Base-by-base conservation (phyloP, 1,140 invertebrate species). In the Drosophila watanabei region DNA sequence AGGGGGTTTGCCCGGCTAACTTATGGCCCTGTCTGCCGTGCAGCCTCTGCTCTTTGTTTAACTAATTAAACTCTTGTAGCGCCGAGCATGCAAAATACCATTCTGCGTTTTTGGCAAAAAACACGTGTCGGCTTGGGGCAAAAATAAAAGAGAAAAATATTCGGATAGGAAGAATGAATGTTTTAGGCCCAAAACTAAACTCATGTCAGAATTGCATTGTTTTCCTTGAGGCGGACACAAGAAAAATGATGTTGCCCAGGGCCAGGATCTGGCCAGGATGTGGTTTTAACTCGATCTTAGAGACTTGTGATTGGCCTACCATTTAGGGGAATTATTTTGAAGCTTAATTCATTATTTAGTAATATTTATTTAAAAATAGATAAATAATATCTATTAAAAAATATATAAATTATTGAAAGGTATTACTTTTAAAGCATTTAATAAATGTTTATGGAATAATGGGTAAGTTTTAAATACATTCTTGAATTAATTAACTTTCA, bases 41-140 rank as follows among this genome's bases (percentile, higher is more conserved):
- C 60, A 46, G 35, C 48, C 41, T 48, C 68, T 64, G 49, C 46
- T 69, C 49, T 70, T 80, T 82, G 68, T 75, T 84, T 65, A 84
- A 78, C 84, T 88, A 89, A 85, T 89, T 89, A 90, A 90, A 81
- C 81, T 79, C 75, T 90, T 89, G 86, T 82, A 69, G 56, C n/a
- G 64, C 59, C 73, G 48, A 58, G 61, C 58, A 79, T 89, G 85
- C 78, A 89, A 88, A 89, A 89, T 81, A 88, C 66, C 63, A 62
- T 77, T 80, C 56, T 57, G 30, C 30, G 52, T 48, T 65, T 37
- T 35, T 66, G 39, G 59, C 46, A 46, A 39, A 66, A 77, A 66
- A 72, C 68, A 72, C 54, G 68, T 72, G 54, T 61, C 45, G n/a
- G 48, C 6, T 32, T 11, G n/a, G 49, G n/a, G n/a, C 2, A 8